Conservation (phyloP, 2,113 vertebrate genomes). For the Oxygymnocypris stewartii region DNA sequence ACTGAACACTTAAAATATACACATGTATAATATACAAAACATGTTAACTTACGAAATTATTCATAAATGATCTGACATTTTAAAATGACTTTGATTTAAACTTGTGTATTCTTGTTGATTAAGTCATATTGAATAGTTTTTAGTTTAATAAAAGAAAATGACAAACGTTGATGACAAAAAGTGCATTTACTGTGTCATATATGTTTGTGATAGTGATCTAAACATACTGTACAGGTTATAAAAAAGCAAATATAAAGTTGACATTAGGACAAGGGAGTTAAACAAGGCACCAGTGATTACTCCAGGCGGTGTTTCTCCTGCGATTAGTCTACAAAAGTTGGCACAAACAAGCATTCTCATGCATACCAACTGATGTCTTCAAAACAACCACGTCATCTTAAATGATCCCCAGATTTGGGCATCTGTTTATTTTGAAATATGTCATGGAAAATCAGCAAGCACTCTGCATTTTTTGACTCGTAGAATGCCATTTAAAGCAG, state of each 20-base stretch:
- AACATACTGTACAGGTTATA: background rate
- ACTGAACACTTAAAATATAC: background rate
- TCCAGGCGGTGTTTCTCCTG: background rate
- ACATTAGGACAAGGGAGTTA: background rate
- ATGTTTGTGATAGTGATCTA: background rate
- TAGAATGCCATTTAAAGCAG: conserved; percentile 29
- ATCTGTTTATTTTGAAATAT: conserved; percentile 26
- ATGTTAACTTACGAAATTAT: background rate
- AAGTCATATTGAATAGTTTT: background rate
- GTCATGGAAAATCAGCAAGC: conserved; percentile 16
- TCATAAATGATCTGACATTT: background rate
- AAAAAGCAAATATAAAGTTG: background rate
- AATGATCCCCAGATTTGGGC: background rate
- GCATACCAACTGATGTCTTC: background rate
- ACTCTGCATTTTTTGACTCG: background rate
- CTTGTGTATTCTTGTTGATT: background rate
- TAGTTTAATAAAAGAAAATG: background rate
- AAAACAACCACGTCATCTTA: background rate
- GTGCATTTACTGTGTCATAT: background rate
- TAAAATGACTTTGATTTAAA: background rate
- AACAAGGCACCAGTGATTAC: background rate
- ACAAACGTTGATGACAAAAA: background rate
- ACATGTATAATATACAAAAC: background rate
- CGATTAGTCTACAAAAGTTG: conserved; percentile 8
- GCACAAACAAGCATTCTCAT: background rate